Conservation (phyloP, 2,797 vertebrate genomes). For the Pagetopsis macropterus region DNA sequence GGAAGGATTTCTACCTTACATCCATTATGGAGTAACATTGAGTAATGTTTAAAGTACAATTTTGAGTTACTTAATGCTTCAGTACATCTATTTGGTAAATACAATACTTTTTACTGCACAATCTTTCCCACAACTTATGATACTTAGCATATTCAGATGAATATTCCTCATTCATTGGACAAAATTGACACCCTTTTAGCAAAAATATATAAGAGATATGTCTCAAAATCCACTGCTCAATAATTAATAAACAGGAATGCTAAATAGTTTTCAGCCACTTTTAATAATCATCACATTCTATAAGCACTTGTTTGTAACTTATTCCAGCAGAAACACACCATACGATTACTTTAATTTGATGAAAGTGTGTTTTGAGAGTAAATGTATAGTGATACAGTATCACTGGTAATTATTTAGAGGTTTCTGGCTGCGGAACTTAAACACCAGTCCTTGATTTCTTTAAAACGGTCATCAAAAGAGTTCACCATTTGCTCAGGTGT, state of each 20-base stretch:
- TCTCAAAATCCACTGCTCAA: not conserved
- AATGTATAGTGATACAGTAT: not conserved
- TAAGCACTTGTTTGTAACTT: not conserved
- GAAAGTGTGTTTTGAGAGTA: not conserved
- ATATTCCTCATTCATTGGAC: not conserved
- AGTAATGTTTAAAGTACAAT: slow-evolving; percentile 1
- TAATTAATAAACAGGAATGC: not conserved
- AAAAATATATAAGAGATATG: not conserved
- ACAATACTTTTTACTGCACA: not conserved
- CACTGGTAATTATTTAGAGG: not conserved
- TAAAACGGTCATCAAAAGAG: not conserved
- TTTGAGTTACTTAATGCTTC: not conserved
- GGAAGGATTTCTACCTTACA: not conserved
- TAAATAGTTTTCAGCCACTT: not conserved
- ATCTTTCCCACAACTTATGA: not conserved
- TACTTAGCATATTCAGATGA: not conserved
- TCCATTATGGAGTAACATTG: not conserved
- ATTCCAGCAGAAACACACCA: not conserved
- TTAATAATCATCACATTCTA: not conserved
- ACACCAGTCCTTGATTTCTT: not conserved
- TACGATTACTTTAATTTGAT: not conserved
- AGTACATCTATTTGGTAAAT: not conserved
- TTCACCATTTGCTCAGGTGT: slow-evolving; percentile 11
- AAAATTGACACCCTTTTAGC: not conserved
- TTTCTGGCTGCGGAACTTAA: not conserved